Evolutionary conservation across 2,113 vertebrate species (phyloP).

Genomic region (Tamias sibiricus): DNA sequence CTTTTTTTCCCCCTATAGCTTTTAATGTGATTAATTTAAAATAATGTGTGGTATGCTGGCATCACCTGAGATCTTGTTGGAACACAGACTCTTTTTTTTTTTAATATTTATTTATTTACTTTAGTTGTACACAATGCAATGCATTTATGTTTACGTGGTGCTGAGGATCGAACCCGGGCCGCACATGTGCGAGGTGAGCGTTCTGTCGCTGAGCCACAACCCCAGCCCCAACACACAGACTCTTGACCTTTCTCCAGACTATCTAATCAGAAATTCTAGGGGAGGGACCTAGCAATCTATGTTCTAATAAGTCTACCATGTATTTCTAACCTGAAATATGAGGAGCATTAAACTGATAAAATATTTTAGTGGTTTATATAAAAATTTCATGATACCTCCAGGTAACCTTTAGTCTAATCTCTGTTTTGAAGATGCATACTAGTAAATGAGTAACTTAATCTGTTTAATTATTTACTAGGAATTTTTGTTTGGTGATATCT

Average conservation of each 20-base stretch:
- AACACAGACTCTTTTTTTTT: too few relatives aligned
- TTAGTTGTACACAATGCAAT: too few relatives aligned
- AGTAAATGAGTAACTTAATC: slow-evolving; percentile 50
- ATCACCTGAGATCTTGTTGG: not conserved
- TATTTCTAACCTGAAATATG: slow-evolving; percentile 52
- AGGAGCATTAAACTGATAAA: slow-evolving; percentile 40
- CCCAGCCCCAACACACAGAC: too few relatives aligned
- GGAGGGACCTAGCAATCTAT: not conserved
- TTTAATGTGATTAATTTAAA: slow-evolving; percentile 24
- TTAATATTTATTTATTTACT: too few relatives aligned
- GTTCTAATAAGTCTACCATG: not conserved
- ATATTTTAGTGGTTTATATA: slow-evolving; percentile 43
- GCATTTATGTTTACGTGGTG: too few relatives aligned
- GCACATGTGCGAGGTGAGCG: too few relatives aligned
- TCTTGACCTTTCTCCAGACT: not conserved
- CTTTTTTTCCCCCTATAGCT: not conserved
- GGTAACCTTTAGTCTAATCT: slow-evolving; percentile 15
- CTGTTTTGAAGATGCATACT: not conserved
- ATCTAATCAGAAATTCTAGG: not conserved
- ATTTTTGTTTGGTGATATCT: slow-evolving; percentile 41
- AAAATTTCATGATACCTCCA: slow-evolving; percentile 44
- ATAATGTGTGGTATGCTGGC: not conserved
- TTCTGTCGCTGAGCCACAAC: too few relatives aligned
- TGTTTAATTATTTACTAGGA: slow-evolving; percentile 62
- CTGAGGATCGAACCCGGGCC: too few relatives aligned